A percentile compares a stretch with the other conserved stretches of the same genome.
Conservation (phyloP, 2,797 vertebrate genomes). For the Pygocentrus nattereri region DNA sequence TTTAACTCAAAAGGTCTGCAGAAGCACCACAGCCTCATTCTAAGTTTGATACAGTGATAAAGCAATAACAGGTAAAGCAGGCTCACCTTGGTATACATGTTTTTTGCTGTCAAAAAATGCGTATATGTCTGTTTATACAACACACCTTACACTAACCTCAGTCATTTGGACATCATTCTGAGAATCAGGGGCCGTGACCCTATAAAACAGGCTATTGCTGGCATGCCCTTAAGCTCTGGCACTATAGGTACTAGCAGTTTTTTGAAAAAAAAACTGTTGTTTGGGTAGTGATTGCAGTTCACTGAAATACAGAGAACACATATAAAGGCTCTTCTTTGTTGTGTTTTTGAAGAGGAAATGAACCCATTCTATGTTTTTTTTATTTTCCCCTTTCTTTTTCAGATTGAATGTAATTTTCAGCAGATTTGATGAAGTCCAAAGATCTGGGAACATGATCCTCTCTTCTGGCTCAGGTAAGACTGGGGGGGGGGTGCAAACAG, state of each 20-base stretch:
- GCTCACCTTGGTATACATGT: background rate
- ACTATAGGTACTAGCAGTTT: background rate
- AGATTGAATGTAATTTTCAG: slow-evolving; percentile 99
- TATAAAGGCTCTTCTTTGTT: background rate
- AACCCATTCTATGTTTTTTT: background rate
- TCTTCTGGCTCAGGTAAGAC: slow-evolving; percentile 87
- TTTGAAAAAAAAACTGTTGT: background rate
- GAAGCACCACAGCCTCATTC: background rate
- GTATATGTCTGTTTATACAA: slow-evolving; percentile 23
- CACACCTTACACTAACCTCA: background rate
- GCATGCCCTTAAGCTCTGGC: background rate
- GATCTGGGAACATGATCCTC: slow-evolving; percentile 95
- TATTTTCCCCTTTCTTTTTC: slow-evolving; percentile 43
- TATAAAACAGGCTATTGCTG: background rate
- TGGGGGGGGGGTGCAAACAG: background rate
- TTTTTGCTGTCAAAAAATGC: background rate
- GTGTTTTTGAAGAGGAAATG: background rate
- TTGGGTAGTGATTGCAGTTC: background rate
- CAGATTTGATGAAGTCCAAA: slow-evolving; percentile 98
- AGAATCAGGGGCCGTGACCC: background rate
- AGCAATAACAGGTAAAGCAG: too few relatives aligned
- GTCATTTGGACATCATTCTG: background rate
- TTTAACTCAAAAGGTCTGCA: background rate
- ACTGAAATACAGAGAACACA: background rate
- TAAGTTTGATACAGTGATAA: background rate